Evolutionary conservation across 1,140 invertebrate species (phyloP).

Genomic region (Tetranychus cinnabarinus): DNA sequence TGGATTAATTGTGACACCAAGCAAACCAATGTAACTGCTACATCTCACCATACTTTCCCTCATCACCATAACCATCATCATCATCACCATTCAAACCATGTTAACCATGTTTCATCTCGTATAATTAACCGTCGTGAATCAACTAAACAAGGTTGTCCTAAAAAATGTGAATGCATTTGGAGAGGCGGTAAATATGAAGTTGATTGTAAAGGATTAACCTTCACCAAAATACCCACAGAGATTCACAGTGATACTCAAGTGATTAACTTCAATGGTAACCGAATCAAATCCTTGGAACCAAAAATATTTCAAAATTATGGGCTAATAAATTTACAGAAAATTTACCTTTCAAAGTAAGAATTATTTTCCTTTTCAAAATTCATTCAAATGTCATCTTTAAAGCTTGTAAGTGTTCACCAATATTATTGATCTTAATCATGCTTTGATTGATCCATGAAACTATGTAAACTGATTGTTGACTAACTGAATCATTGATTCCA

Average conservation of each 20-base stretch:
- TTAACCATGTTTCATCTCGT: no score
- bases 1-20: no score
- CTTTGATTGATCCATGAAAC: no score
- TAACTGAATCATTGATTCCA: no score
- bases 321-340: slow-evolving; percentile 59
- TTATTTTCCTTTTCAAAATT: background rate
- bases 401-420: no score
- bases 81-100: no score
- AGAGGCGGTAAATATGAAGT: slow-evolving; percentile 70
- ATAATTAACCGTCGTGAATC: no score
- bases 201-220: slow-evolving; percentile 47
- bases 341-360: slow-evolving; percentile 35
- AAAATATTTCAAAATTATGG: slow-evolving; percentile 49
- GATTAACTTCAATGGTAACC: slow-evolving; percentile 55
- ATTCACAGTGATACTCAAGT: slow-evolving; percentile 71
- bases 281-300: slow-evolving; percentile 41
- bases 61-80: no score
- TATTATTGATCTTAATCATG: no score
- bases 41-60: no score
- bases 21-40: no score
- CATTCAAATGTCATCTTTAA: background rate
- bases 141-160: slow-evolving; percentile 30
- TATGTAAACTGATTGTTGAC: no score
- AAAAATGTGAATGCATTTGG: slow-evolving; percentile 60
- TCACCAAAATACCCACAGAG: slow-evolving; percentile 43